Conservation (phyloP, 2,113 vertebrate species). For the Psilopogon haemacephalus region DNA sequence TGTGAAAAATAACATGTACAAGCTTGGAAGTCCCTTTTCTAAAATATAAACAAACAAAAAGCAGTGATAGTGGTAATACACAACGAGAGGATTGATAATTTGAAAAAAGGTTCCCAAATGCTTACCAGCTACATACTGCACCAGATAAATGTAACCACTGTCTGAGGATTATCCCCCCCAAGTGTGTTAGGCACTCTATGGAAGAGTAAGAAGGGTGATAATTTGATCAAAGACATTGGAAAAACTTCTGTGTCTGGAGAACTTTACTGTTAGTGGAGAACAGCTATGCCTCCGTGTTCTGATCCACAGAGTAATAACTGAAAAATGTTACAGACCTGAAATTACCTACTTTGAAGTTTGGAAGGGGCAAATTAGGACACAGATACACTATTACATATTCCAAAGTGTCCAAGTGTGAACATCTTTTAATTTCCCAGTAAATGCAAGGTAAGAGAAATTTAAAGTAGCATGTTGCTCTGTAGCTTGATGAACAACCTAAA, state of each 20-base stretch:
- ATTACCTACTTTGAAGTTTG: not conserved
- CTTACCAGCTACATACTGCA: not conserved
- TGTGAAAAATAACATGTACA: not conserved
- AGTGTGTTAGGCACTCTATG: not conserved
- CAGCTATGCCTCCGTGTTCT: not conserved
- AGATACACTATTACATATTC: not conserved
- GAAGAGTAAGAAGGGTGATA: not conserved
- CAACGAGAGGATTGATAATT: not conserved
- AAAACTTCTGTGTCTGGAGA: not conserved
- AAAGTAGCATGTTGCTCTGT: not conserved
- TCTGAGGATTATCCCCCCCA: not conserved
- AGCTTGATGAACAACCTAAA: not conserved
- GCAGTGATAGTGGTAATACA: not conserved
- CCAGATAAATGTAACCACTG: not conserved
- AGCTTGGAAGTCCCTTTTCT: not conserved
- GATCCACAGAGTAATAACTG: not conserved
- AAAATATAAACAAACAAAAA: not conserved
- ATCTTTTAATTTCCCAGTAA: not conserved
- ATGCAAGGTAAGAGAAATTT: not conserved
- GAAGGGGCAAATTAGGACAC: not conserved
- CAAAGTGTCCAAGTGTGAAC: not conserved
- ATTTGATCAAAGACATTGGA: not conserved
- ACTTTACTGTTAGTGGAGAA: not conserved
- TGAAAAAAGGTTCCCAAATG: not conserved
- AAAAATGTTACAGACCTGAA: not conserved